Conservation (phyloP, 2,888 invertebrate genomes). For the Corythucha ciliata region DNA sequence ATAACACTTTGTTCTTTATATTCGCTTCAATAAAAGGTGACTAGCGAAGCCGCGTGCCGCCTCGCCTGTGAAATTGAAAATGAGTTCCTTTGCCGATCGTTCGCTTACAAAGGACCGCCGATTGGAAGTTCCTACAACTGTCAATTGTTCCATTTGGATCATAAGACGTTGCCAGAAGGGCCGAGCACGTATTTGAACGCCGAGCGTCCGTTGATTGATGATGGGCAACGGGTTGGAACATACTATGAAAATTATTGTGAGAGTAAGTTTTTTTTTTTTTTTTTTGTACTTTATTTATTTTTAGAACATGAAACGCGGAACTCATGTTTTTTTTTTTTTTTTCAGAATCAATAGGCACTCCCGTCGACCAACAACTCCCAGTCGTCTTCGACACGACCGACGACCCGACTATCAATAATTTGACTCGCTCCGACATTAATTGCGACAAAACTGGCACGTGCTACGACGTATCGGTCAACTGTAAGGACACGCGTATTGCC, state of each 20-base stretch:
- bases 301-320: neutral
- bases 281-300: neutral
- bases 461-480: conserved; percentile 88
- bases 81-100: conserved; percentile 81
- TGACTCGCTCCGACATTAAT: conserved; percentile 70
- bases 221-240: conserved; percentile 78
- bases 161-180: conserved; percentile 83
- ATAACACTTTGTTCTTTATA: too few relatives aligned
- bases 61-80: conserved; percentile 86
- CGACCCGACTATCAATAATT: conserved; percentile 61
- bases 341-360: conserved; percentile 45
- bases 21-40: conserved; percentile 54
- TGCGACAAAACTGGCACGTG: conserved; percentile 93
- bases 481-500: conserved; percentile 88
- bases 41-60: conserved; percentile 78
- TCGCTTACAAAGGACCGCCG: conserved; percentile 60
- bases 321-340: too few relatives aligned
- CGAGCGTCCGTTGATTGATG: conserved; percentile 81
- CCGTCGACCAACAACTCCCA: conserved; percentile 50
- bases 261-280: conserved; percentile 59
- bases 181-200: conserved; percentile 84
- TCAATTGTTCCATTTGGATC: conserved; percentile 83
- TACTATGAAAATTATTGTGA: conserved; percentile 88
- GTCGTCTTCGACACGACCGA: conserved; percentile 69
- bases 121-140: conserved; percentile 76